Base-by-base conservation (phyloP, 2,888 invertebrate genomes). In the Yponomeuta cagnagella region DNA sequence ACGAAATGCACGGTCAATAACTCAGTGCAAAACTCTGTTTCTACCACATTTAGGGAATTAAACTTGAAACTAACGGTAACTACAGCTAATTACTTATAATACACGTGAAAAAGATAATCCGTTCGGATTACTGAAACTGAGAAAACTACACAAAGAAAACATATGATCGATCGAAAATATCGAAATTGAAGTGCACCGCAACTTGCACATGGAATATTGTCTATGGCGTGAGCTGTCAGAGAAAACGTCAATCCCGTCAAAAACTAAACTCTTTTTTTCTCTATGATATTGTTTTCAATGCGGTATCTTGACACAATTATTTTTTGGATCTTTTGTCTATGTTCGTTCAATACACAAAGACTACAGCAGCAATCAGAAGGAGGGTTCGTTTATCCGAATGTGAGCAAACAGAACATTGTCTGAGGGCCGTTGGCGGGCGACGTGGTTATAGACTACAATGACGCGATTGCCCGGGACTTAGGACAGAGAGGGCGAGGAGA, bases 91-190 rank as follows among this genome's bases (percentile, higher is more conserved):
- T 68, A 66, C 30, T 58, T 12, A 70, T 64, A 67, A 74, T 79
- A 77, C 79, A 80, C 78, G 80, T 80, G 81, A 85, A 85, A 79
- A 82, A 81, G 80, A 79, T 85, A 88, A 85, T 86, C 83, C 88
- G 87, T 90, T 90, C 88, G 89, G 90, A 89, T 88, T 86, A 87
- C 89, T 90, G 89, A 87, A 87, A 89, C 90, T 90, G 89, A 90
- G 88, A 90, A 89, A 90, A 86, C 88, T 88, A 90, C 89, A 92
- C 91, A 91, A 92, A 91, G 92, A 92, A 92, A 92, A 92, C 92
- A 92, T 92, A 91, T 92, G 92, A 92, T 92, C 92, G 92, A 92
- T 92, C 86, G 90, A 86, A 79, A 82, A 83, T 88, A 92, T 92
- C 86, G 90, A 86, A 79, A 82, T 83, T 88, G 85, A 88, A 88